Base-by-base conservation (phyloP, 2,797 vertebrate species). In the Centropyge bicolor region DNA sequence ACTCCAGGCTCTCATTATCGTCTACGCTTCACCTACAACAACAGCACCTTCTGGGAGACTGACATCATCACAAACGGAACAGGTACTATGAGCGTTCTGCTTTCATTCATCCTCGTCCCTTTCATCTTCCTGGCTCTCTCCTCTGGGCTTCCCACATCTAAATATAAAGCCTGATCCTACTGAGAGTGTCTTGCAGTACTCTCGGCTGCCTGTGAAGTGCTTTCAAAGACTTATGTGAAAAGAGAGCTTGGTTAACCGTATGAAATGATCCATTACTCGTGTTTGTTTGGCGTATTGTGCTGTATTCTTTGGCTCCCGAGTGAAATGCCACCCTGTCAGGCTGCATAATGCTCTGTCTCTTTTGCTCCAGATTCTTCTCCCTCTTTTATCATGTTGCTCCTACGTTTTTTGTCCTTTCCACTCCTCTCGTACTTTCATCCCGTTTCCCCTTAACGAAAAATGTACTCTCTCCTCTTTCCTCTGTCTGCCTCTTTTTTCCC, bases 1-100 rank as follows among this genome's bases (percentile, higher is more conserved):
- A 91, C 93, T 83, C 97, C 97, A 0, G 96, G 96, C 66, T 95
- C 95, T 3, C 62, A 89, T 41, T 98, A 98, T 52, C 78, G 45
- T 22, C 88, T 98, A 27, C 89, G 36, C 40, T 90, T 97, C 65
- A 84, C 88, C 74, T 92, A 92, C 68, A 92, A 55, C 68, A 95
- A 96, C 81, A 79, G 4, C 45, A 94, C 91, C 54, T 95, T 96
- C 86, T 95, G 89, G 89, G 86, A 93, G 27, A 84, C 74, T 3
- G 74, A 91, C 0, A 93, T 97, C 36, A 63, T 93, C 61, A 98
- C 97, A n/a, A 75, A 89, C 0, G 96, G 96, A 82, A 91, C 92
- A 56, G 93, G 97, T 97, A 93, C 86, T 74, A 54, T 43, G 38
- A 71, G 76, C 31, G 8, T 24, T 76, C 70, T 65, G 51, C 55